Evolutionary conservation across 2,797 vertebrate species (phyloP).

Genomic region (Emydoidea blandingii): DNA sequence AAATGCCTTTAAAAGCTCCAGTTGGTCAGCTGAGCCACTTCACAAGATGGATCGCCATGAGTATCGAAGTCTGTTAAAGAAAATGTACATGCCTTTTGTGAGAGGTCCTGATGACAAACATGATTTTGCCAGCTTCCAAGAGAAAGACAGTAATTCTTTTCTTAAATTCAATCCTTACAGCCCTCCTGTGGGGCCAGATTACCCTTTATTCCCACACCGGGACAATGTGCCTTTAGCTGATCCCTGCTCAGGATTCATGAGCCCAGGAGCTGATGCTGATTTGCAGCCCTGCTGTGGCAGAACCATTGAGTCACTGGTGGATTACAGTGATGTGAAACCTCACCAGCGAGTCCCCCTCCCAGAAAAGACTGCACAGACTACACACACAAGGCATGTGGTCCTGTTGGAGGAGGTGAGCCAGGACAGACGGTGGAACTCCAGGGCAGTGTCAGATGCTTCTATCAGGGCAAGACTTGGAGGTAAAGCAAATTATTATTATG

Average conservation of each 20-base stretch:
- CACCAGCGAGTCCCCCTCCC: not conserved
- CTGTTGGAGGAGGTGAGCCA: conserved; percentile 57
- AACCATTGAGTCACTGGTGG: conserved; percentile 63
- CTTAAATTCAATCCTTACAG: conserved; percentile 61
- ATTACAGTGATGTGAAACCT: conserved; percentile 59
- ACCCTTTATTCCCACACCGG: conserved; percentile 71
- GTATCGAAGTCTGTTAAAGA: conserved; percentile 36
- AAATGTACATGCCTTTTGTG: conserved; percentile 56
- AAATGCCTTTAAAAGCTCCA: conserved; percentile 5
- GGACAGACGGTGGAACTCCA: conserved; percentile 80
- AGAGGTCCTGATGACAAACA: conserved; percentile 69
- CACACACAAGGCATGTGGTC: conserved; percentile 10
- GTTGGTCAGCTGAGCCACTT: not conserved
- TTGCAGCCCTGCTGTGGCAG: conserved; percentile 68
- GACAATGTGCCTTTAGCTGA: conserved; percentile 75
- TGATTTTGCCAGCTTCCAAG: conserved; percentile 66
- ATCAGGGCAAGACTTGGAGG: conserved; percentile 77
- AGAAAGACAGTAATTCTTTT: conserved; percentile 62
- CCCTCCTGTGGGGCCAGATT: not conserved
- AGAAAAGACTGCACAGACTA: conserved; percentile 47
- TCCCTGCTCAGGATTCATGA: conserved; percentile 79
- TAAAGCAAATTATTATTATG: conserved; percentile 55
- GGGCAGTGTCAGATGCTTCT: conserved; percentile 65
- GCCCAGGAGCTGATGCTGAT: conserved; percentile 74
- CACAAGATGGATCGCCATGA: conserved; percentile 13